These are phyloP conservation scores for Lophotis ruficrista DNA, from an alignment of 2,113 vertebrate species.

Conservation along the genomic window DNA sequence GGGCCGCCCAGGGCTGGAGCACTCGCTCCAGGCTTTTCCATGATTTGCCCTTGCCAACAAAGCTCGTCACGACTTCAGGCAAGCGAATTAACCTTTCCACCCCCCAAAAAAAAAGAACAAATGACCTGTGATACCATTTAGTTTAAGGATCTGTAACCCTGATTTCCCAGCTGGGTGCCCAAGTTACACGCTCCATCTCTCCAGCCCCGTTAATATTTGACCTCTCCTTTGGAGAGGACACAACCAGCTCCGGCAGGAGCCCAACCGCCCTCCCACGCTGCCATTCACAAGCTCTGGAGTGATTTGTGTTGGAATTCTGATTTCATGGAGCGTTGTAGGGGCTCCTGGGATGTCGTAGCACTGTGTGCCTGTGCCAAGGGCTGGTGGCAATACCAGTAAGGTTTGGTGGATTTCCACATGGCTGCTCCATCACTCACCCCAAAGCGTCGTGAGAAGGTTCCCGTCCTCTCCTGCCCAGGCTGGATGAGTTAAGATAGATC, in stretches of 20 bases:
- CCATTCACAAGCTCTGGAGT: neutral
- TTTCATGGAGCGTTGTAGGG: neutral
- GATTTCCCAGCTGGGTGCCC: neutral
- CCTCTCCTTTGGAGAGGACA: neutral
- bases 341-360: accelerated
- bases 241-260: neutral
- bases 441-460: neutral
- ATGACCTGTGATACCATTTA: neutral
- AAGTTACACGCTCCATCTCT: neutral
- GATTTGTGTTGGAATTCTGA: neutral
- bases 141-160: neutral
- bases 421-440: neutral
- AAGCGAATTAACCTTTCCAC: neutral
- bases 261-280: accelerated
- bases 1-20: neutral
- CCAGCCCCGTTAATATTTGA: neutral
- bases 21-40: neutral
- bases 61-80: neutral
- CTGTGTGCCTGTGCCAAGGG: neutral
- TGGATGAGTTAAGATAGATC: neutral
- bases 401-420: neutral
- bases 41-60: neutral
- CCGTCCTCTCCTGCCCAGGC: neutral
- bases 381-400: neutral
- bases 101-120: neutral